phyloP scores from a whole-genome alignment of 2,113 vertebrate species.

The Hymenochirus boettgeri region DNA sequence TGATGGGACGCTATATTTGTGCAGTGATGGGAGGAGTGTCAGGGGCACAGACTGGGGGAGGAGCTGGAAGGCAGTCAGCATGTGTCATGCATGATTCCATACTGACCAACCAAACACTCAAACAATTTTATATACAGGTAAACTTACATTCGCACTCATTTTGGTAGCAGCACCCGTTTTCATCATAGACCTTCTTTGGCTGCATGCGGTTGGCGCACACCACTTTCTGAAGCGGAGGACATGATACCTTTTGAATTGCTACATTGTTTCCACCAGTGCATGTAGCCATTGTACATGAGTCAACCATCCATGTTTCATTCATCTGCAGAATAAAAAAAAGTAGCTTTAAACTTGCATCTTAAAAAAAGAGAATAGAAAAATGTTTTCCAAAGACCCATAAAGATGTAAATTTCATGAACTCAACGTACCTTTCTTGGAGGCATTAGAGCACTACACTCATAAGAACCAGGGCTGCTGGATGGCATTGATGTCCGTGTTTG shows the following conservation, averaged over 20 bases:
- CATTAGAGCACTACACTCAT: conserved; percentile 18
- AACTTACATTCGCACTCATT: conserved; percentile 84
- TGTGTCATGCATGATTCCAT: too few relatives aligned
- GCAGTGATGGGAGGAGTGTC: too few relatives aligned
- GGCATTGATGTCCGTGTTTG: conserved; percentile 2
- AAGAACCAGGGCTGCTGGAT: neutral
- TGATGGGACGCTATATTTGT: too few relatives aligned
- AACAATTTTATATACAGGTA: too few relatives aligned
- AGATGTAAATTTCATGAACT: too few relatives aligned
- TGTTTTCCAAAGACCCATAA: too few relatives aligned
- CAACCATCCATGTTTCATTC: conserved; percentile 71
- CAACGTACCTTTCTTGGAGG: conserved; percentile 19
- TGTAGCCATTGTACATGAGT: conserved; percentile 73
- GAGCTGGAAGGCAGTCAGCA: too few relatives aligned
- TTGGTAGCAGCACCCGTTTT: conserved; percentile 68
- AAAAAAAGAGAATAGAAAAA: too few relatives aligned
- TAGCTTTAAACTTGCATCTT: neutral
- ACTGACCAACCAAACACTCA: too few relatives aligned
- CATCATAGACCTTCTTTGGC: conserved; percentile 64
- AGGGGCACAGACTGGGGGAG: too few relatives aligned
- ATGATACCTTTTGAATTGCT: conserved; percentile 59
- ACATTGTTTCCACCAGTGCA: conserved; percentile 75
- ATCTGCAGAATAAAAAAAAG: conserved; percentile 52
- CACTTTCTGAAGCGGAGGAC: conserved; percentile 63
- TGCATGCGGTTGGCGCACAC: conserved; percentile 70